phyloP scores from a whole-genome alignment of 2,888 invertebrate species.

The Andrena bucephala region DNA sequence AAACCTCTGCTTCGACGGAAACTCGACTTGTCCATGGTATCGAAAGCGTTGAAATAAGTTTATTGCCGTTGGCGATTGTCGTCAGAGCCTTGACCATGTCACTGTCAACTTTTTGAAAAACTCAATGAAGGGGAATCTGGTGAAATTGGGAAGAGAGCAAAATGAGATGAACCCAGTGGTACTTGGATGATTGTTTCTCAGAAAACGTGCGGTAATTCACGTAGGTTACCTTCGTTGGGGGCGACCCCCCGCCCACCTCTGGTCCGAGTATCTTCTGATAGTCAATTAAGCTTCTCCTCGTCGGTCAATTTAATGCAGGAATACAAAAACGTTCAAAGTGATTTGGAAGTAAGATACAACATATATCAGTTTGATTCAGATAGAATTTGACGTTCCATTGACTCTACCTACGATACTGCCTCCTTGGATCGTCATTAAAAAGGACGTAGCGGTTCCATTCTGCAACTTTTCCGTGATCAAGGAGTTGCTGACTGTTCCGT shows the following conservation, averaged over 20 bases:
- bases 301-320: constrained; percentile 44
- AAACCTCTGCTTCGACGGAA: not conserved
- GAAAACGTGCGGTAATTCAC: constrained; percentile 59
- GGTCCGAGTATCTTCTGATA: constrained; percentile 61
- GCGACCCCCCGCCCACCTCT: constrained; percentile 53
- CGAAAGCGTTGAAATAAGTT: too few species aligned
- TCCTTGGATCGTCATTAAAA: too few species aligned
- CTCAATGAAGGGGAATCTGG: too few species aligned
- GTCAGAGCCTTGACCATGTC: too few species aligned
- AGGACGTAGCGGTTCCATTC: too few species aligned
- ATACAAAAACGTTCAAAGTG: not conserved
- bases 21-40: too few species aligned
- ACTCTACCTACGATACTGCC: too few species aligned
- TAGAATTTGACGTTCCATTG: constrained; percentile 31
- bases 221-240: constrained; percentile 64
- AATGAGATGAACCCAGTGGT: constrained; percentile 24
- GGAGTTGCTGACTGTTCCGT: not conserved
- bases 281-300: constrained; percentile 69
- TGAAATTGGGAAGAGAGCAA: constrained; percentile 9
- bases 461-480: not conserved
- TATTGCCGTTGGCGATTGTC: too few species aligned
- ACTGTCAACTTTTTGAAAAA: too few species aligned
- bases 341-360: not conserved
- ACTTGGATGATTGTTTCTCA: constrained; percentile 54
- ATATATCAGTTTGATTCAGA: constrained; percentile 23